Conservation (phyloP, 2,888 invertebrate genomes). For the Eubasilissa splendida region DNA sequence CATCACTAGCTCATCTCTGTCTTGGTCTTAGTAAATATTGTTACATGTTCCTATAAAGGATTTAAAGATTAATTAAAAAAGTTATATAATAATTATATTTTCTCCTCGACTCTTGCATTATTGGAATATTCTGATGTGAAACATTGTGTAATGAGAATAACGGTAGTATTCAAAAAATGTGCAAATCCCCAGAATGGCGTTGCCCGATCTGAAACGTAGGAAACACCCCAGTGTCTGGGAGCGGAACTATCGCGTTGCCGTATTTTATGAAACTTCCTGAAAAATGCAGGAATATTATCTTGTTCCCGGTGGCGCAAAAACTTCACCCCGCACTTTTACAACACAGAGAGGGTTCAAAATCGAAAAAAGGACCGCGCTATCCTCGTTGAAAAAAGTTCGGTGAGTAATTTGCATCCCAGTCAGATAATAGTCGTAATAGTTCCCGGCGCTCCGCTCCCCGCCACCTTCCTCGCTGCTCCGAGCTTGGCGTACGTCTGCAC, state of each 20-base stretch:
- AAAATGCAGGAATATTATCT: slow-evolving; percentile 49
- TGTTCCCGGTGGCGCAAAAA: slow-evolving; percentile 42
- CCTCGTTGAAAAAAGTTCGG: neutral
- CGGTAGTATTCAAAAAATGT: neutral
- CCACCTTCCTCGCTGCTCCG: too few relatives aligned
- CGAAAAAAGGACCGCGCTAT: neutral
- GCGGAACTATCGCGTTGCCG: slow-evolving; percentile 45
- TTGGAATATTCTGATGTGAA: neutral
- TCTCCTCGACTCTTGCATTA: neutral
- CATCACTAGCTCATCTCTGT: neutral
- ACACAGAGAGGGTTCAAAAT: neutral
- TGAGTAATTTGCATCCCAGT: neutral
- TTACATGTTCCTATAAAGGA: neutral
- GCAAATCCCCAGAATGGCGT: neutral
- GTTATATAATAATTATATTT: neutral
- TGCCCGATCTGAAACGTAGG: neutral
- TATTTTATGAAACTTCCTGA: slow-evolving; percentile 47
- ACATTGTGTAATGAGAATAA: neutral
- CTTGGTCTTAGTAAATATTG: neutral
- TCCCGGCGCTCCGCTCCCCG: too few relatives aligned
- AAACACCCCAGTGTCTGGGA: neutral
- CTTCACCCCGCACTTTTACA: slow-evolving; percentile 13
- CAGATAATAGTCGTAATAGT: neutral
- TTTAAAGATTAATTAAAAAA: neutral
- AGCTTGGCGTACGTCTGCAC: too few relatives aligned